phyloP scores from a whole-genome alignment of 2,888 invertebrate genomes.

The Phragmatobia fuliginosa region DNA sequence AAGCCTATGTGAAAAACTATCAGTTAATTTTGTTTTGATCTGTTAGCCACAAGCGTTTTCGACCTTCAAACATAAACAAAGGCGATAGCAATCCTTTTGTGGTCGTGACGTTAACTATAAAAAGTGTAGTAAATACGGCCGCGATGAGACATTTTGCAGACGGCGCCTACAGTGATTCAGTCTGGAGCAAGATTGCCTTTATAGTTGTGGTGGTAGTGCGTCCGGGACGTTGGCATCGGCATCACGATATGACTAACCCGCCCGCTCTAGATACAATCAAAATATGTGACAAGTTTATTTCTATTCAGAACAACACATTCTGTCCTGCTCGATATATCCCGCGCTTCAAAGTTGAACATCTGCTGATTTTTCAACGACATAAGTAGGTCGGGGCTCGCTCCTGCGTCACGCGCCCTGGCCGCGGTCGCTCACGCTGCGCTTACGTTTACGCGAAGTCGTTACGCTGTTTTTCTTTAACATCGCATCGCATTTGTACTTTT shows the following conservation, averaged over 20 bases:
- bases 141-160: constrained; percentile 85
- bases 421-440: constrained; percentile 63
- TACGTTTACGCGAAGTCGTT: constrained; percentile 82
- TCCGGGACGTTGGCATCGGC: constrained; percentile 84
- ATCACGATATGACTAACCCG: constrained; percentile 83
- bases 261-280: constrained; percentile 86
- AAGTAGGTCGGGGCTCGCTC: constrained; percentile 85
- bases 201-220: constrained; percentile 77
- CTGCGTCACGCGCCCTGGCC: constrained; percentile 78
- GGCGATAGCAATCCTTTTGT: constrained; percentile 40
- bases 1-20: neutral
- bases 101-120: constrained; percentile 53
- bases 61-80: constrained; percentile 39
- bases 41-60: neutral
- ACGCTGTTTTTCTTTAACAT: constrained; percentile 65
- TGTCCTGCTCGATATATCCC: constrained; percentile 81
- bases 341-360: constrained; percentile 82
- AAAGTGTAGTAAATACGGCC: constrained; percentile 71
- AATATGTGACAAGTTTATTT: constrained; percentile 87
- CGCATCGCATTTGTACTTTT: constrained; percentile 55
- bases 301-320: constrained; percentile 85
- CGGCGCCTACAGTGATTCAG: constrained; percentile 85
- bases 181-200: constrained; percentile 82
- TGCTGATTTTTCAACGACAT: constrained; percentile 84
- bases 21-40: neutral